phyloP scores from a whole-genome alignment of 2,797 vertebrate species.

The Chloroceryle amazona region DNA sequence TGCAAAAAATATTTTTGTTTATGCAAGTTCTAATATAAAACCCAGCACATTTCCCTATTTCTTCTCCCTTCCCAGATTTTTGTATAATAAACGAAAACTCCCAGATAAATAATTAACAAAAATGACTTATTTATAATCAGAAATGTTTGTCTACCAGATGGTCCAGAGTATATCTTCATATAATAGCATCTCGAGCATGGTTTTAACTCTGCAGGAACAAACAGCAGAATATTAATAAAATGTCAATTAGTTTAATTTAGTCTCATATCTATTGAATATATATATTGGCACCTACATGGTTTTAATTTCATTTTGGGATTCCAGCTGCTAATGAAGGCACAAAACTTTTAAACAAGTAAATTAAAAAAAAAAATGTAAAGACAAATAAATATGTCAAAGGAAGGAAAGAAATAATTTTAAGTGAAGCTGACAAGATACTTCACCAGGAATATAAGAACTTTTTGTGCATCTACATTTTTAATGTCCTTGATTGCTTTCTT shows the following conservation, averaged over 20 bases:
- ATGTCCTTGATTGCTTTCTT: neutral
- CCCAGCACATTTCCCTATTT: neutral
- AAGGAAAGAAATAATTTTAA: conserved; percentile 9
- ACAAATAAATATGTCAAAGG: conserved; percentile 18
- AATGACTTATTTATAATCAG: conserved; percentile 82
- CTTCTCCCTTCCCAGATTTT: conserved; percentile 39
- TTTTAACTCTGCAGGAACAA: conserved; percentile 82
- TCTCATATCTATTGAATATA: conserved; percentile 75
- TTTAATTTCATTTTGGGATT: conserved; percentile 79
- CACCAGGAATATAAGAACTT: neutral
- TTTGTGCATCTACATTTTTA: neutral
- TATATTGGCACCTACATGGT: conserved; percentile 76
- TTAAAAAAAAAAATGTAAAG: neutral
- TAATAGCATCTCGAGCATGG: conserved; percentile 63
- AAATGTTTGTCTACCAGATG: conserved; percentile 82
- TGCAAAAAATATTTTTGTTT: conserved; percentile 24
- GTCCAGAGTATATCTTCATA: conserved; percentile 77
- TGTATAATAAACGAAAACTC: conserved; percentile 65
- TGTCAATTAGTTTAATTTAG: conserved; percentile 87
- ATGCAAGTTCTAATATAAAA: conserved; percentile 34
- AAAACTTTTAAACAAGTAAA: conserved; percentile 51
- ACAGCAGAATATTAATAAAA: conserved; percentile 85
- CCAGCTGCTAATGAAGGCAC: conserved; percentile 52
- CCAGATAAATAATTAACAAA: conserved; percentile 76
- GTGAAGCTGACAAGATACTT: neutral